Evolutionary conservation across 1,140 invertebrate genomes (phyloP), one percentile per base, ranked within the genome.

Genomic region (Gonioctena quinquepunctata): DNA sequence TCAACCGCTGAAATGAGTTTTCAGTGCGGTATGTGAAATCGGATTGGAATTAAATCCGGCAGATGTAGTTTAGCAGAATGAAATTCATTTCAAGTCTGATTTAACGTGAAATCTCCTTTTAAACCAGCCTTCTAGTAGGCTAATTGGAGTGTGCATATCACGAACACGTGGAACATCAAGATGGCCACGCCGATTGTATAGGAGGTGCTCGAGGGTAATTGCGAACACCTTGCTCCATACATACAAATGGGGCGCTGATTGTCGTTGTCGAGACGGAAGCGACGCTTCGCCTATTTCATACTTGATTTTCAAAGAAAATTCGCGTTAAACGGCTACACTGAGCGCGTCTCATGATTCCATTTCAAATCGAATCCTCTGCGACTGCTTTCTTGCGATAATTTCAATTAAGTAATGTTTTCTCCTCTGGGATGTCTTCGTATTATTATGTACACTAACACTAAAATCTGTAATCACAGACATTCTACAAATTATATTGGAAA

Each of bases 71-170:
- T 59, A 68, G 28, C 54, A 26, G 33, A 63, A 26, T 49, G 59
- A 68, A 72, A 68, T 72, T 68, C 70, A 72, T 72, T 72, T 65
- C 60, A 59, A 48, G 61, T 67, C 21, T 67, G 70, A 72, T 72
- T 72, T 68, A 68, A 64, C 62, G 66, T 33, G 61, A 71, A 74
- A 71, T 70, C 72, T 70, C 68, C 57, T 60, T 42, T 66, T 65
- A 74, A 70, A 68, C 69, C 66, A 63, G 59, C 72, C 66, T 71
- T 72, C 73, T 70, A 68, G 49, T 70, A 69, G 74, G 73, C 74
- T 76, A 76, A 76, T 76, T 76, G 74, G 68, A 60, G 66, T 63
- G 70, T 71, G 72, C 68, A 68, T 76, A 70, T 76, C 71, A 73
- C 71, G 63, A 66, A 27, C 63, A 66, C 63, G 71, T 76, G 63